Evolutionary conservation across 2,797 vertebrate genomes (phyloP).

Genomic region (Manis pentadactyla): DNA sequence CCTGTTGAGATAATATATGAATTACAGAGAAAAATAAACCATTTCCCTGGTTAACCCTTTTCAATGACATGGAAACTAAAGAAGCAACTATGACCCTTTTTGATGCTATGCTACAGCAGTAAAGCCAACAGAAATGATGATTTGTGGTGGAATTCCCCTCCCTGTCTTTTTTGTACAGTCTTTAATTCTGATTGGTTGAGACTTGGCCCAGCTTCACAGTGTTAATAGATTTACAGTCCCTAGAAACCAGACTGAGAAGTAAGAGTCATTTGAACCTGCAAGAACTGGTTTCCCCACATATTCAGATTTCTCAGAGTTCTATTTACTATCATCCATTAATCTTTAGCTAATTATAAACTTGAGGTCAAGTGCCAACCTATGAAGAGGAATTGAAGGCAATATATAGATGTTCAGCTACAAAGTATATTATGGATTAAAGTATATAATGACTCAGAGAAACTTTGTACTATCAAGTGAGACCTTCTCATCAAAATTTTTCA

Average conservation of each 20-base stretch:
- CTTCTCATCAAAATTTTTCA: neutral
- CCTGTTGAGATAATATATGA: conserved; percentile 1
- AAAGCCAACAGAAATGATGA: neutral
- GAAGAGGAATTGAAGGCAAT: neutral
- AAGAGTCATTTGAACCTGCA: neutral
- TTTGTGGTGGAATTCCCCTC: neutral
- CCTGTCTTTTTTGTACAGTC: neutral
- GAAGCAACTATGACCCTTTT: neutral
- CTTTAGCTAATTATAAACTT: neutral
- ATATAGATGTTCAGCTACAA: neutral
- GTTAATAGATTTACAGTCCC: neutral
- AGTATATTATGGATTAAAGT: neutral
- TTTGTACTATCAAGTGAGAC: neutral
- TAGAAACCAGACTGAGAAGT: neutral
- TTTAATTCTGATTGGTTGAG: neutral
- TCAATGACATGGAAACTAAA: neutral
- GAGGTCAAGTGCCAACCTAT: neutral
- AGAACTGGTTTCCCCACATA: neutral
- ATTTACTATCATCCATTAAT: neutral
- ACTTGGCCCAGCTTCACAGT: neutral
- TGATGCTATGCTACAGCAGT: neutral
- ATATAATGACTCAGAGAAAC: neutral
- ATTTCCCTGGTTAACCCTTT: neutral
- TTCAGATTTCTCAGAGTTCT: neutral
- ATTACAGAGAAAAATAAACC: neutral